A percentile compares a stretch with the other conserved stretches of the same genome.
Conservation (phyloP, 2,797 vertebrate genomes). For the Neosilurus mollespiculum region DNA sequence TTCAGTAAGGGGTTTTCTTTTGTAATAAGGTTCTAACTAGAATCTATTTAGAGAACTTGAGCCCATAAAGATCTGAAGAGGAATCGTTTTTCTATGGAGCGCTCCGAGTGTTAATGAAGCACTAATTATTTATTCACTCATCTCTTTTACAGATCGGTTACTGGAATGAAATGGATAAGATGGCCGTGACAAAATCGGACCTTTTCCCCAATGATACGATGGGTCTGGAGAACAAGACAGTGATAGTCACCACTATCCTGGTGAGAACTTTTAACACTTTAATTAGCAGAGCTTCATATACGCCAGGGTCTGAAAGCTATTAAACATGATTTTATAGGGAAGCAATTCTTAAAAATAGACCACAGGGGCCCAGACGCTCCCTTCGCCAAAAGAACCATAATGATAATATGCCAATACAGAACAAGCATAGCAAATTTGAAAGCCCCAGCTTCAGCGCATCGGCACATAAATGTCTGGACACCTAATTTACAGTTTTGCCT, state of each 20-base stretch:
- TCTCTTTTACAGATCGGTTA: conserved; percentile 87
- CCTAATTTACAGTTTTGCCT: no score
- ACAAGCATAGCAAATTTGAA: no score
- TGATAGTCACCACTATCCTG: conserved; percentile 98
- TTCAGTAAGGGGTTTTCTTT: neutral
- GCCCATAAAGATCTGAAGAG: neutral
- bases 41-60: neutral
- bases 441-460: no score
- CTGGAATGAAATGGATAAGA: conserved; percentile 98
- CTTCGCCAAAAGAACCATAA: no score
- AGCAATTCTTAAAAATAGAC: neutral
- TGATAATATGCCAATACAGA: no score
- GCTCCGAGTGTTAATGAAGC: neutral
- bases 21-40: neutral
- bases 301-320: neutral
- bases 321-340: neutral
- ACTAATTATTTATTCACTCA: neutral
- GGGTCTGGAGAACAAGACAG: conserved; percentile 97
- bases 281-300: neutral
- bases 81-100: neutral
- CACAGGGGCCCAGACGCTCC: no score
- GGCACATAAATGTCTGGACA: no score
- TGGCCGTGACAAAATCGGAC: conserved; percentile 94
- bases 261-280: conserved; percentile 66
- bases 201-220: conserved; percentile 90